A percentile compares a stretch with the other conserved stretches of the same genome.
Evolutionary conservation across 2,113 vertebrate genomes (phyloP).

Genomic region (Balaeniceps rex): DNA sequence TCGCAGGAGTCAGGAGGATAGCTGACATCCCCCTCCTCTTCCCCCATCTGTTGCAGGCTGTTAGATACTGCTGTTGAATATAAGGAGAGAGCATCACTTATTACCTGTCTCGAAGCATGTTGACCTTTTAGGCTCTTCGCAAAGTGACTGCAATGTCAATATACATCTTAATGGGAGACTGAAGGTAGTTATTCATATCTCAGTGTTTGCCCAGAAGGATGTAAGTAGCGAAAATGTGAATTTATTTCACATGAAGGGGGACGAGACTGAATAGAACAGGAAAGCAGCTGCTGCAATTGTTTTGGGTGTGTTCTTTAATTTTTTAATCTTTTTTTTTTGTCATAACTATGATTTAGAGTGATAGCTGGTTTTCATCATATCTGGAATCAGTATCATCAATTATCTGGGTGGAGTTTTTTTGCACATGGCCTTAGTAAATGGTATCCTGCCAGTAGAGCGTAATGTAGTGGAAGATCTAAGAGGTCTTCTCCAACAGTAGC

Average conservation of each 20-base stretch:
- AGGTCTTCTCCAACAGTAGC: background rate
- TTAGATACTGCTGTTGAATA: background rate
- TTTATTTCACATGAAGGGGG: background rate
- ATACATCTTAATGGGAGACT: background rate
- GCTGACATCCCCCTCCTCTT: background rate
- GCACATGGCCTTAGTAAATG: background rate
- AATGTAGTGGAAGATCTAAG: background rate
- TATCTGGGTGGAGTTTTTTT: background rate
- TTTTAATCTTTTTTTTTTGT: background rate
- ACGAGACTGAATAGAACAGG: background rate
- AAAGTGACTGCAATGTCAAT: background rate
- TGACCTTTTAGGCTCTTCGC: constrained; percentile 1
- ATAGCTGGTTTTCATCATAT: background rate
- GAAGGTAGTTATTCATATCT: background rate
- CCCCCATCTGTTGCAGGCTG: background rate
- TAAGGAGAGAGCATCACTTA: background rate
- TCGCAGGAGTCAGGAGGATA: background rate
- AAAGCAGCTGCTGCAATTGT: background rate
- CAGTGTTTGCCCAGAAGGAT: background rate
- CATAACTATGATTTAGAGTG: background rate
- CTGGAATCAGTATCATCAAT: background rate
- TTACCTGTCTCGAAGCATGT: background rate
- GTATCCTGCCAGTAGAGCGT: background rate
- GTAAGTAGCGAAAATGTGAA: background rate
- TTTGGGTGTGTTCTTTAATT: background rate